Conservation (phyloP, 2,113 vertebrate genomes). For the Capra hircus region DNA sequence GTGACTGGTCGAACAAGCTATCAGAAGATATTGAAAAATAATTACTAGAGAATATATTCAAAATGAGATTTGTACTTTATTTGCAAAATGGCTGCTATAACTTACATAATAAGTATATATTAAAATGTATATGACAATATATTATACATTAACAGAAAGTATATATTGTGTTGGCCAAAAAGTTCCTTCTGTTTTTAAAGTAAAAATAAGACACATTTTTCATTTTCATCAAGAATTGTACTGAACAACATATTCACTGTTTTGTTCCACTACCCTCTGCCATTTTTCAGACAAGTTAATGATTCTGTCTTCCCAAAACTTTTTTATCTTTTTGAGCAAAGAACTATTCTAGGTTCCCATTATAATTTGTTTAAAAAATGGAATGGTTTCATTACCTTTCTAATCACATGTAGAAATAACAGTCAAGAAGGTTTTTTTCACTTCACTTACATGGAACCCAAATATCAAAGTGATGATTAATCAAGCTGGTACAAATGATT, state of each 20-base stretch:
- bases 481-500: not conserved
- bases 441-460: not conserved
- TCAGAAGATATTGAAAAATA: slow-evolving; percentile 75
- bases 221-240: not conserved
- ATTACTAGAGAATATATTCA: slow-evolving; percentile 30
- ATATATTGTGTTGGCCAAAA: not conserved
- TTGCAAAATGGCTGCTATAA: slow-evolving; percentile 49
- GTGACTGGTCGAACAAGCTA: slow-evolving; percentile 99
- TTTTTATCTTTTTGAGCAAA: not conserved
- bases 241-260: not conserved
- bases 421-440: not conserved
- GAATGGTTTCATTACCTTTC: not conserved
- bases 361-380: not conserved
- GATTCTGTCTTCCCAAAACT: not conserved
- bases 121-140: not conserved
- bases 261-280: not conserved
- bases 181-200: not conserved
- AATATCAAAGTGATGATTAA: not conserved
- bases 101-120: not conserved
- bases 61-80: slow-evolving; percentile 68
- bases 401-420: not conserved
- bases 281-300: not conserved
- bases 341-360: not conserved
- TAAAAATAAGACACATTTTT: not conserved
- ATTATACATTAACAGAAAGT: not conserved